A percentile compares a stretch with the other conserved stretches of the same genome.
Conservation (phyloP, 2,113 vertebrate species). For the Etheostoma spectabile region DNA sequence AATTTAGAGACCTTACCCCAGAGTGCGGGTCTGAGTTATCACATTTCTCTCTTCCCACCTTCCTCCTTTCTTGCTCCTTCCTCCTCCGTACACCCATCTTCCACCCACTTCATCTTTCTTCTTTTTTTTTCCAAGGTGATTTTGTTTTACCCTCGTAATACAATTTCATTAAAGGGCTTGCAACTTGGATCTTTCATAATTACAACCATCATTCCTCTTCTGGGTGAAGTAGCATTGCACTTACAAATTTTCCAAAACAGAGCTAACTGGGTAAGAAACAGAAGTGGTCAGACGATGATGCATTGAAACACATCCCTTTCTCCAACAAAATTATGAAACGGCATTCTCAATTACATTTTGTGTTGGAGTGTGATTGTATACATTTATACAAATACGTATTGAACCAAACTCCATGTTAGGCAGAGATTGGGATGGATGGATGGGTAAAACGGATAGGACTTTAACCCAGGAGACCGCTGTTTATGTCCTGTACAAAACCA, state of each 20-base stretch:
- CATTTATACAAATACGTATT: too few relatives aligned
- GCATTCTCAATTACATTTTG: too few relatives aligned
- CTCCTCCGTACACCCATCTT: constrained; percentile 4
- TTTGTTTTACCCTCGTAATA: background rate
- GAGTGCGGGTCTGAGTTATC: constrained; percentile 80
- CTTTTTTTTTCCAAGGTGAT: constrained; percentile 1
- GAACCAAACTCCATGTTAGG: too few relatives aligned
- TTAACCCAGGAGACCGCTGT: too few relatives aligned
- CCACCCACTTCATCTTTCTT: constrained; percentile 20
- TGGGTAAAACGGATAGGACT: too few relatives aligned
- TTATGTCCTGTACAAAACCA: too few relatives aligned
- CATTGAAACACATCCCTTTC: too few relatives aligned
- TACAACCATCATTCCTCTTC: background rate
- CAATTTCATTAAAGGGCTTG: background rate
- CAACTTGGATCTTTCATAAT: background rate
- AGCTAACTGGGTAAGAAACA: background rate
- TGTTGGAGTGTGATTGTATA: too few relatives aligned
- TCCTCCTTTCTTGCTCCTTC: constrained; percentile 25
- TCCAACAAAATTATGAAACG: too few relatives aligned
- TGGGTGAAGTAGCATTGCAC: background rate
- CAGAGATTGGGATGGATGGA: too few relatives aligned
- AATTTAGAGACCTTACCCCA: constrained; percentile 81
- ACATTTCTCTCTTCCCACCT: constrained; percentile 65
- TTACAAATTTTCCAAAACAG: background rate
- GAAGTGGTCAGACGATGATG: background rate